phyloP scores from a whole-genome alignment of 2,888 invertebrate species.

The Celastrina argiolus region DNA sequence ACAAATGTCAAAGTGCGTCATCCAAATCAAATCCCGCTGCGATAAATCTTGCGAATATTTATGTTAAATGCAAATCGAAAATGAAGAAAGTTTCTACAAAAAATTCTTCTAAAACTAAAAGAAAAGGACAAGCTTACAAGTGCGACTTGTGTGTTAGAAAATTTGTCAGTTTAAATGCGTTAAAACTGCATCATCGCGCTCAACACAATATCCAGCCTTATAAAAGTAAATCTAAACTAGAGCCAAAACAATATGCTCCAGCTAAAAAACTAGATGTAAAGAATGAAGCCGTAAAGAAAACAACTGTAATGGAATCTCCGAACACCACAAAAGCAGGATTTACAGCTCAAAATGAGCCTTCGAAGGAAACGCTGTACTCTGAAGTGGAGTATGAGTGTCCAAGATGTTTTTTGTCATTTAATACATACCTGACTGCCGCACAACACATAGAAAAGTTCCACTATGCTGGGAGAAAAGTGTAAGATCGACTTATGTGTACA shows the following conservation, averaged over 20 bases:
- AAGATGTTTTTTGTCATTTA: slow-evolving; percentile 44
- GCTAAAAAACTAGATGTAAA: slow-evolving; percentile 29
- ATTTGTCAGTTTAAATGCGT: slow-evolving; percentile 42
- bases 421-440: slow-evolving; percentile 46
- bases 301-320: not conserved
- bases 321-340: not conserved
- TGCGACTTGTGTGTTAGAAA: slow-evolving; percentile 50
- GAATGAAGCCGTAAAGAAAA: slow-evolving; percentile 22
- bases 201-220: slow-evolving; percentile 37
- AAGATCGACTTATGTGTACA: no score
- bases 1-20: slow-evolving; percentile 41
- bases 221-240: slow-evolving; percentile 29
- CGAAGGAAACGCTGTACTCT: slow-evolving; percentile 6
- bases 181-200: slow-evolving; percentile 45
- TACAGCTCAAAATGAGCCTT: not conserved
- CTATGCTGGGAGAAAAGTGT: slow-evolving; percentile 46
- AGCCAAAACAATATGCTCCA: slow-evolving; percentile 27
- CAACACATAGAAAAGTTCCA: slow-evolving; percentile 58
- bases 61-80: slow-evolving; percentile 26
- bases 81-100: slow-evolving; percentile 52
- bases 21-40: slow-evolving; percentile 20
- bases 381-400: slow-evolving; percentile 55
- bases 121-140: slow-evolving; percentile 41
- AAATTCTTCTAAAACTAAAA: slow-evolving; percentile 42
- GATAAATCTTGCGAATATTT: not conserved